A percentile compares a stretch with the other conserved stretches of the same genome.
Evolutionary conservation across 2,797 vertebrate species (phyloP).

Genomic region (Melanotaenia parkinsoni): DNA sequence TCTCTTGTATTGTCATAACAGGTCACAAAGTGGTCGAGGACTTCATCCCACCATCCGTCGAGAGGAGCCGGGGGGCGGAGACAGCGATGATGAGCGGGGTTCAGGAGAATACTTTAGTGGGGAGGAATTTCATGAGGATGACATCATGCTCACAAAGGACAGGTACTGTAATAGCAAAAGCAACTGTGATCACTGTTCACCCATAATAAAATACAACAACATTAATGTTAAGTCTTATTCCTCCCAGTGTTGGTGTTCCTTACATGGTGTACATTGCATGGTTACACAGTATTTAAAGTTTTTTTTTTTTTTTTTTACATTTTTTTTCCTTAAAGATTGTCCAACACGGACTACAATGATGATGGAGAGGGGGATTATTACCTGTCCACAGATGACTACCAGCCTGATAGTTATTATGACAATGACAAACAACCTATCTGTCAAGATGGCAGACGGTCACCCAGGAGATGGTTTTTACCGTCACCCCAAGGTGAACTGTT

Average conservation of each 20-base stretch:
- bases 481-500: slow-evolving; percentile 86
- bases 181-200: neutral
- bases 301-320: slow-evolving; percentile 1
- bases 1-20: slow-evolving; percentile 56
- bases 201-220: neutral
- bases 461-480: slow-evolving; percentile 89
- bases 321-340: slow-evolving; percentile 71
- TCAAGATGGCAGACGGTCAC: slow-evolving; percentile 86
- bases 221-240: neutral
- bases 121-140: slow-evolving; percentile 91
- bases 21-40: slow-evolving; percentile 87
- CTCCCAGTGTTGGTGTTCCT: neutral
- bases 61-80: slow-evolving; percentile 78
- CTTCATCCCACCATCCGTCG: slow-evolving; percentile 85
- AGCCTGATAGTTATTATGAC: slow-evolving; percentile 85
- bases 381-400: slow-evolving; percentile 82
- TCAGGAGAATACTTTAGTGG: slow-evolving; percentile 91
- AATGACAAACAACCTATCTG: slow-evolving; percentile 87
- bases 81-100: slow-evolving; percentile 86
- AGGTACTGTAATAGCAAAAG: slow-evolving; percentile 77
- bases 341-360: slow-evolving; percentile 71
- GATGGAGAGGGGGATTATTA: slow-evolving; percentile 82
- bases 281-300: neutral
- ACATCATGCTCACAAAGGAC: slow-evolving; percentile 86
- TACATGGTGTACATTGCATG: neutral